These are phyloP conservation scores for Thysanoteuthis rhombus DNA, from an alignment of 2,888 invertebrate species.

Conservation along the genomic window DNA sequence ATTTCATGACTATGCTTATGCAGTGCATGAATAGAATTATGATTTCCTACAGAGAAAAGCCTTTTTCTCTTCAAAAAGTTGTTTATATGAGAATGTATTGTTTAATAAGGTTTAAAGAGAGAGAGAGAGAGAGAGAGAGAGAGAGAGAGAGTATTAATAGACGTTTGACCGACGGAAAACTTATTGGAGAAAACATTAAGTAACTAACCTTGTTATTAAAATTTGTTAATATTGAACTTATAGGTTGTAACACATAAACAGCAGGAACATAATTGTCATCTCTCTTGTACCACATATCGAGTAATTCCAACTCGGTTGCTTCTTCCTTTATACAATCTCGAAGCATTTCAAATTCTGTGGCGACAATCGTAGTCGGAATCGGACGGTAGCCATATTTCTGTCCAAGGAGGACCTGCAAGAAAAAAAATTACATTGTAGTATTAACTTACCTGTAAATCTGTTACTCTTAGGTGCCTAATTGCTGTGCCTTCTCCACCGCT, in stretches of 20 bases:
- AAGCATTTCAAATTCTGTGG: conserved; percentile 85
- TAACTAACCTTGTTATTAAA: conserved; percentile 91
- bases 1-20: no score
- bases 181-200: background rate
- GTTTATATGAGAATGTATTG: no score
- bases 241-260: conserved; percentile 93
- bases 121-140: no score
- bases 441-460: accelerated
- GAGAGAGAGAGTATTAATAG: no score
- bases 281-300: conserved; percentile 95
- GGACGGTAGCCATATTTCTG: conserved; percentile 99
- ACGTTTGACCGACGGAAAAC: background rate
- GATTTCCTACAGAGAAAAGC: no score
- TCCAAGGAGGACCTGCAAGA: conserved; percentile 83
- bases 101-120: no score
- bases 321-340: conserved; percentile 78
- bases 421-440: background rate
- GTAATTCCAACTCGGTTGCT: conserved; percentile 78
- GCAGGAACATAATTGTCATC: conserved; percentile 96
- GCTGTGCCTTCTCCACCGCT: no score
- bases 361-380: conserved; percentile 93
- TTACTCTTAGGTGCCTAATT: no score
- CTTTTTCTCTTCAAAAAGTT: no score
- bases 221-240: conserved; percentile 94
- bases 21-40: no score